phyloP scores from a whole-genome alignment of 2,113 vertebrate genomes.

The Dendrocopos noguchii region DNA sequence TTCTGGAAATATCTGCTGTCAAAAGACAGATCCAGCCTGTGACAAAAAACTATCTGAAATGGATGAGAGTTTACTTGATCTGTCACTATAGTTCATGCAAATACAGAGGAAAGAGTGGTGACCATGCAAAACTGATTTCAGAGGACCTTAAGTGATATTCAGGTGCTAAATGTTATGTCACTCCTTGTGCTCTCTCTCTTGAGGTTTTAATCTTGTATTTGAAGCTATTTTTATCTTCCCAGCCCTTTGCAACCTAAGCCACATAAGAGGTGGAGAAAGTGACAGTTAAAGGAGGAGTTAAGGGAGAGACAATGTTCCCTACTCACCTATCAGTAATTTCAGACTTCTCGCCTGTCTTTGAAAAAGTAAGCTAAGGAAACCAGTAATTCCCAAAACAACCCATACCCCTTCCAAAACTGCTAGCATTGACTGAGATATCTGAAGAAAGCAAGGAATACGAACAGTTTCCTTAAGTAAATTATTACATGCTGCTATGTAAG shows the following conservation, averaged over 20 bases:
- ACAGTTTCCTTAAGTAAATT: background rate
- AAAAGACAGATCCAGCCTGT: background rate
- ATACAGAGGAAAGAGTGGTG: background rate
- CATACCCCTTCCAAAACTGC: background rate
- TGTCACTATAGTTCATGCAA: accelerated
- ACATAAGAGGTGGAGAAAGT: background rate
- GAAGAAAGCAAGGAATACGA: background rate
- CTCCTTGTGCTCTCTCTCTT: background rate
- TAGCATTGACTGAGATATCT: background rate
- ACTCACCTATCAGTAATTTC: background rate
- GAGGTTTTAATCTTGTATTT: conserved; percentile 25
- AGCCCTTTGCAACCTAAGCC: background rate
- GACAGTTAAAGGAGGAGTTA: background rate
- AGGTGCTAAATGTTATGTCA: background rate
- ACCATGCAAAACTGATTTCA: background rate
- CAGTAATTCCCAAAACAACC: background rate
- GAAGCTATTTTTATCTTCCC: conserved; percentile 12
- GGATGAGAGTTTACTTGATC: background rate
- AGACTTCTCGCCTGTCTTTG: background rate
- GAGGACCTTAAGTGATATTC: background rate
- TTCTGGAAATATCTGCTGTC: background rate
- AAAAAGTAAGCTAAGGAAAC: background rate
- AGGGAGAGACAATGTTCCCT: background rate
- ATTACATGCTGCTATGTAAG: background rate
- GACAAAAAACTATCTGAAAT: background rate